A percentile compares a stretch with the other conserved stretches of the same genome.
These are phyloP conservation scores for Anguilla obscura DNA, from an alignment of 2,797 vertebrate species.

Conservation along the genomic window DNA sequence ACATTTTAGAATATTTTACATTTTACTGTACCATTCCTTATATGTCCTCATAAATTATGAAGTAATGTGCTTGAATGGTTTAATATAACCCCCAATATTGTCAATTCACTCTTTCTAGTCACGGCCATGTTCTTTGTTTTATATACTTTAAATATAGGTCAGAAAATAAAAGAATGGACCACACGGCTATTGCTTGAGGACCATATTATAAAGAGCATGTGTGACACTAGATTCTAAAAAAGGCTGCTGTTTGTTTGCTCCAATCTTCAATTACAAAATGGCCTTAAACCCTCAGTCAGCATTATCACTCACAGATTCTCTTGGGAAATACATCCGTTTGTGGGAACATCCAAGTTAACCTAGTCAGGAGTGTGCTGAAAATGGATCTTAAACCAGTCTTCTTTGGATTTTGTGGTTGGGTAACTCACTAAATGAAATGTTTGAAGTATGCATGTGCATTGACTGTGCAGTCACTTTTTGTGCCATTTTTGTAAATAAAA, in stretches of 20 bases:
- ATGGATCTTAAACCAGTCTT: conserved; percentile 65
- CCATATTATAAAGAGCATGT: conserved; percentile 75
- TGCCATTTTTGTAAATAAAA: conserved; percentile 99
- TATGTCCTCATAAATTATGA: conserved; percentile 75
- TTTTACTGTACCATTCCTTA: conserved; percentile 80
- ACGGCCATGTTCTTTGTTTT: conserved; percentile 44
- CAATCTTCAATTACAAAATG: conserved; percentile 63
- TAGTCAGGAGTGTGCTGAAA: conserved; percentile 66
- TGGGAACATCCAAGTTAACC: conserved; percentile 70
- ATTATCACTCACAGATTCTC: conserved; percentile 75
- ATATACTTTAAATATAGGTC: conserved; percentile 8
- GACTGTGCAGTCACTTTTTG: conserved; percentile 88
- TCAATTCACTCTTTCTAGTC: conserved; percentile 60
- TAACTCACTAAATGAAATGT: conserved; percentile 72
- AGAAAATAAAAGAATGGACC: conserved; percentile 41
- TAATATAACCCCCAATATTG: conserved; percentile 72
- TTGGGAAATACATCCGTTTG: conserved; percentile 72
- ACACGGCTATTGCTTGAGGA: conserved; percentile 70
- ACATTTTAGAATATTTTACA: conserved; percentile 79
- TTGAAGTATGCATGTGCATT: conserved; percentile 88
- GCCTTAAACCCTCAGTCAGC: conserved; percentile 80
- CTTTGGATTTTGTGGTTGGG: conserved; percentile 62
- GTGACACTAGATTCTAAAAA: conserved; percentile 68
- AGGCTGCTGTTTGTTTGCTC: conserved; percentile 67
- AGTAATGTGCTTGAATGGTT: conserved; percentile 75